Evolutionary conservation across 1,140 invertebrate species (phyloP), one percentile per base, ranked within the genome.

Genomic region (Drosophila erecta): DNA sequence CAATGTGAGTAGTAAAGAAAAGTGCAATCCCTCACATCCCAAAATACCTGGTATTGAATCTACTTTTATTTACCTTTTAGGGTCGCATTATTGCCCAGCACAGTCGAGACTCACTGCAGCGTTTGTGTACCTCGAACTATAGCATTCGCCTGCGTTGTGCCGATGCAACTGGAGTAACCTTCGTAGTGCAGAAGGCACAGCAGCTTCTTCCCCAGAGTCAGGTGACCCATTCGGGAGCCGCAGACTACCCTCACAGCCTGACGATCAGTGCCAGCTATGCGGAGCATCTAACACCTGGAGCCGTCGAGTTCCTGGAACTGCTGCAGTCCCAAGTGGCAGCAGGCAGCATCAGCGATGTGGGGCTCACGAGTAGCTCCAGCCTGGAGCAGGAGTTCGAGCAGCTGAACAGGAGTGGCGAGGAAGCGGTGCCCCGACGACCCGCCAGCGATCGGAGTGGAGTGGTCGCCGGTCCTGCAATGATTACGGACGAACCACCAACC

Each of bases 401-500:
- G 22, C 46, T 92, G 11, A 79, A 90, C 60, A 33, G 14, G 17
- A 10, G 15, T 22, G 5, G 93, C 90, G 51, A 53, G 7, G 40
- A 47, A 3, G 2, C 8, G 6, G n/a, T 2, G 20, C 4, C 47
- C 1, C 17, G 27, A 12, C 24, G 58, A 1, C 1, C 12, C 0
- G 12, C 24, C 3, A 15, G 15, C 17, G 40, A n/a, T 2, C n/a
- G 30, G 3, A 35, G 20, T 11, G 59, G 43, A 10, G 67, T 81
- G 41, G 70, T 76, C 94, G 59, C 91, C 96, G 15, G 94, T 94
- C 15, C 65, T 0, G 4, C 92, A 94, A 2, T 93, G 93, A 72
- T 59, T 69, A 64, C 57, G 0, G 67, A 83, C 2, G 27, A 74
- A 24, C 59, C 81, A 0, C 71, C 85, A 0, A 40, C 53, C 0